These are phyloP conservation scores for Euura saliciscinereae DNA, from an alignment of 1,140 invertebrate genomes.

Conservation along the genomic window DNA sequence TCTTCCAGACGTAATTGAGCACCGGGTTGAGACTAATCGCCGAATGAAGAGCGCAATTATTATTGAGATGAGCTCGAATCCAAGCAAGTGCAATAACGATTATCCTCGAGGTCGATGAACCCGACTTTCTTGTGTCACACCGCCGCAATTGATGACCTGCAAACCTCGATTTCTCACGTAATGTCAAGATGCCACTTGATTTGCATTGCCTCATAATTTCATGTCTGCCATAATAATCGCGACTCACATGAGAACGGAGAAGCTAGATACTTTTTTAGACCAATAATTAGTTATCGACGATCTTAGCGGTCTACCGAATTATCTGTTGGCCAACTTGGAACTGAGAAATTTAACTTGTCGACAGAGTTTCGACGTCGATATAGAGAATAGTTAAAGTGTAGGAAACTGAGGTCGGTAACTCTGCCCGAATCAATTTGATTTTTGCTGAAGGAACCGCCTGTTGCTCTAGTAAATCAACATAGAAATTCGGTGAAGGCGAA, in stretches of 20 bases:
- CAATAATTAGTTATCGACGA: background rate
- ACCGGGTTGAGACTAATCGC: no score
- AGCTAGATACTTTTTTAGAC: no score
- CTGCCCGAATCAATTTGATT: background rate
- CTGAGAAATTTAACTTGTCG: constrained; percentile 7
- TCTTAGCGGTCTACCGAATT: background rate
- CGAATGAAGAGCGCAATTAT: background rate
- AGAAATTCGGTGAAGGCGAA: no score
- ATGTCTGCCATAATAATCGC: no score
- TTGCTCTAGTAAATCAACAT: background rate
- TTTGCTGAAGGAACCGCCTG: background rate
- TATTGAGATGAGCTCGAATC: background rate
- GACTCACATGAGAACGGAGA: no score
- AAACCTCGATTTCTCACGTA: background rate
- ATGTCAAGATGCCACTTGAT: no score
- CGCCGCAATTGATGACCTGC: background rate
- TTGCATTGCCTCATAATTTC: no score
- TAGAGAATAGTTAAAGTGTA: background rate
- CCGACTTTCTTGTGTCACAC: background rate
- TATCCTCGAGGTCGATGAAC: background rate
- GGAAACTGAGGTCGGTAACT: background rate
- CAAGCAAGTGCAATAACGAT: background rate
- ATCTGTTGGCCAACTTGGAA: background rate
- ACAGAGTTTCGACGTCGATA: constrained; percentile 6
- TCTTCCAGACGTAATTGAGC: background rate